A percentile compares a stretch with the other conserved stretches of the same genome.
Evolutionary conservation across 2,888 invertebrate genomes (phyloP).

Genomic region (Plebejus anna): DNA sequence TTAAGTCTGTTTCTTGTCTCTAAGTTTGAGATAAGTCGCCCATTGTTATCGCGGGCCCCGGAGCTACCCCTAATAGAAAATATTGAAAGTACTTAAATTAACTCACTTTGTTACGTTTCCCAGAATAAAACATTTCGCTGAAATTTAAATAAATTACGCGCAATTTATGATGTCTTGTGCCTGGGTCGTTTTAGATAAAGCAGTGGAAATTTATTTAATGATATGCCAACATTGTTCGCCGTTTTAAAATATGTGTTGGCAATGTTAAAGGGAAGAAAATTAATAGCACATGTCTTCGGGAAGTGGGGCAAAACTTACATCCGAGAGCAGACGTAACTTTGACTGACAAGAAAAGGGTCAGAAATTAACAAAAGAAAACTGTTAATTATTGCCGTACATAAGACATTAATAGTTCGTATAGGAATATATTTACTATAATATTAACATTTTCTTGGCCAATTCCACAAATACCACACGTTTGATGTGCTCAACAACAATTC

Average conservation of each 20-base stretch:
- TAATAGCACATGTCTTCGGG: neutral
- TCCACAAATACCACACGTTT: neutral
- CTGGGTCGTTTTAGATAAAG: slow-evolving; percentile 28
- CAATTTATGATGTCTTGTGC: slow-evolving; percentile 18
- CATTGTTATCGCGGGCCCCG: slow-evolving; percentile 41
- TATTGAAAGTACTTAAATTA: slow-evolving; percentile 36
- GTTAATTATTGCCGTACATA: neutral
- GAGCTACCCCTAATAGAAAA: slow-evolving; percentile 40
- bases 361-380: neutral
- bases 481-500: slow-evolving; percentile 7
- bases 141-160: slow-evolving; percentile 25
- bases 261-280: slow-evolving; percentile 19
- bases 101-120: slow-evolving; percentile 33
- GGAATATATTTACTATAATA: neutral
- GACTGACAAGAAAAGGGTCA: neutral
- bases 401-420: neutral
- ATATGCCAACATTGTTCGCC: slow-evolving; percentile 23
- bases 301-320: neutral
- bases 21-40: slow-evolving; percentile 35
- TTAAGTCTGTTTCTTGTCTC: slow-evolving; percentile 26
- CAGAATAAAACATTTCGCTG: slow-evolving; percentile 20
- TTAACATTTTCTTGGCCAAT: neutral
- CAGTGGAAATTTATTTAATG: slow-evolving; percentile 17
- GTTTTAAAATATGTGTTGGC: slow-evolving; percentile 22
- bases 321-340: neutral